Evolutionary conservation across 2,113 vertebrate genomes (phyloP).

Genomic region (Labeo rohita): DNA sequence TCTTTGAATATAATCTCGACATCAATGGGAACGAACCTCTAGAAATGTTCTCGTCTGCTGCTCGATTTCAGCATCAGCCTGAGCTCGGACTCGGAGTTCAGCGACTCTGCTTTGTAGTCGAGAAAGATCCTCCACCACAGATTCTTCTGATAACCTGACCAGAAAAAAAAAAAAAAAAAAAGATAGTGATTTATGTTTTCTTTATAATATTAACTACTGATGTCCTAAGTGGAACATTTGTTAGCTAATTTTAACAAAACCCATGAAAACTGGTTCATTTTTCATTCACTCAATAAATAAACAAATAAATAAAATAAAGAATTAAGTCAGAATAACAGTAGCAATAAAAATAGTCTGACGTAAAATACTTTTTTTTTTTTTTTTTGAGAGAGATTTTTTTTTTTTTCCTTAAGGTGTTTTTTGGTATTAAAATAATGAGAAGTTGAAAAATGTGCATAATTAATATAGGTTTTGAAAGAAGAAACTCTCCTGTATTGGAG

Average conservation of each 20-base stretch:
- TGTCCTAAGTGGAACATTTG: too few relatives aligned
- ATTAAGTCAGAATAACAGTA: too few relatives aligned
- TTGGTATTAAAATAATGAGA: too few relatives aligned
- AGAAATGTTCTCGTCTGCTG: slow-evolving; percentile 72
- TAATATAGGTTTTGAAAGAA: too few relatives aligned
- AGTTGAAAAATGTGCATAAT: too few relatives aligned
- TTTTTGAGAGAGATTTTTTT: not conserved
- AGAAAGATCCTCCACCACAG: slow-evolving; percentile 75
- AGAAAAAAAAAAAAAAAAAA: not conserved
- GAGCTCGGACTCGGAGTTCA: slow-evolving; percentile 65
- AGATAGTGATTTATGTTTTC: not conserved
- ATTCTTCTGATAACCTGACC: slow-evolving; percentile 76
- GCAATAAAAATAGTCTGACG: not conserved
- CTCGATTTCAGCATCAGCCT: slow-evolving; percentile 71
- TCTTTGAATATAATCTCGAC: not conserved
- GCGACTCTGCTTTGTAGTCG: slow-evolving; percentile 74
- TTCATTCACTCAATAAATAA: not conserved
- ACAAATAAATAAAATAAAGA: not conserved
- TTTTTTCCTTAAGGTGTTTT: too few relatives aligned
- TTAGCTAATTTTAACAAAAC: too few relatives aligned
- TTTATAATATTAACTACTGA: not conserved
- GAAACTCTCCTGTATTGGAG: not conserved
- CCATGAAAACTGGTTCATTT: too few relatives aligned
- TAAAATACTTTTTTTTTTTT: not conserved
- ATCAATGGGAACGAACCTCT: slow-evolving; percentile 66